Conservation (phyloP, 2,113 vertebrate genomes). For the Caretta caretta region DNA sequence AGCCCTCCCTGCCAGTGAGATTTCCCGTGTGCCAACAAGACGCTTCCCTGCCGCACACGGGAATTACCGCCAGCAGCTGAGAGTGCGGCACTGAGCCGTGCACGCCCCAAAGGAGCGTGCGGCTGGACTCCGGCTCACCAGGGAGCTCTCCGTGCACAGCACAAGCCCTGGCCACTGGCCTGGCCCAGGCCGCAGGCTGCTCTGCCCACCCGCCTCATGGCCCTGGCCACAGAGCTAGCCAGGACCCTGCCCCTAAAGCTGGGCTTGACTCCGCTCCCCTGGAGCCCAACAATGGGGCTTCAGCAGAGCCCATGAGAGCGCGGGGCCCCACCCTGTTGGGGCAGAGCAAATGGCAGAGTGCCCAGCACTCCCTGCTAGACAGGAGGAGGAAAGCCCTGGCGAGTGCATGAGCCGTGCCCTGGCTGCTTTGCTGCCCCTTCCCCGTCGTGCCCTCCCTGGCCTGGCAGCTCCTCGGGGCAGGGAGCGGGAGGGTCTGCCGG, state of each 20-base stretch:
- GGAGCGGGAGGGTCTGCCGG: no score
- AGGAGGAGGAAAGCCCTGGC: no score
- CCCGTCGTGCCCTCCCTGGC: no score
- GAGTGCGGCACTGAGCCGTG: no score
- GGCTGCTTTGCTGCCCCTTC: background rate
- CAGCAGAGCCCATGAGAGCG: no score
- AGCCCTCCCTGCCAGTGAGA: no score
- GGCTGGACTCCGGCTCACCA: no score
- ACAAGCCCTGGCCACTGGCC: no score
- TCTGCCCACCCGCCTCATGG: background rate
- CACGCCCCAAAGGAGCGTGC: background rate
- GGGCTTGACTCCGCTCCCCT: background rate
- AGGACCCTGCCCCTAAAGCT: background rate
- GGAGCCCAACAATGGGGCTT: background rate
- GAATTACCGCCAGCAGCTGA: background rate
- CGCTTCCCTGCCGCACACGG: background rate
- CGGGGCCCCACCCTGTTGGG: no score
- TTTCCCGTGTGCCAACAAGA: no score
- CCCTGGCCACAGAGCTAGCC: background rate
- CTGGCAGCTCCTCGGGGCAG: background rate
- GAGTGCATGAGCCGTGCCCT: no score
- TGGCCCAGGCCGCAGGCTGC: background rate
- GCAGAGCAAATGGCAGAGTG: background rate
- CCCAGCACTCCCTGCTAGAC: background rate
- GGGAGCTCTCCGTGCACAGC: background rate